Evolutionary conservation across 2,888 invertebrate genomes (phyloP), one percentile per base, ranked within the genome.

Genomic region (Melanotus villosus): DNA sequence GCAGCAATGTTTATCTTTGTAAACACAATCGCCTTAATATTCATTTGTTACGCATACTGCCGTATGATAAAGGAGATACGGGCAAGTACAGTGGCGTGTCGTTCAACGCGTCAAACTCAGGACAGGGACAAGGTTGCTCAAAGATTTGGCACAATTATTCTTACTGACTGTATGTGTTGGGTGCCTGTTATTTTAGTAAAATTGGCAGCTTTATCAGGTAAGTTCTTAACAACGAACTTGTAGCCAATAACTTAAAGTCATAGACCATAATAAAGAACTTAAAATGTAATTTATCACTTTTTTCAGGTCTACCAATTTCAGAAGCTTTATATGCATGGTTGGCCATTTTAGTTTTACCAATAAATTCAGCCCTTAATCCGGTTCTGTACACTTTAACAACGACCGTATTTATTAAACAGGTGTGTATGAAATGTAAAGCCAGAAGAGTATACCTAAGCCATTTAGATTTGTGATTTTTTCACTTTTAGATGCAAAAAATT

Each of bases 371-470:
- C 0, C 79, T 90, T 5, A 90, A 90, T 82, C 90, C 90, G 0
- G 84, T 90, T n/a, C 82, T 90, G 36, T 90, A 90, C 78, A 89
- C 90, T 0, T 77, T 90, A 47, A 89, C 89, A 1, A 90, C 89
- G 1, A 88, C 88, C 12, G 82, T 88, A 1, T 89, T 89, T 76
- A 88, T 88, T 77, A 89, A 89, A 79, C 89, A 89, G 81, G 85
- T 86, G 73, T 75, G 63, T 68, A 58, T 19, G 19, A 5, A 19
- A 54, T 12, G 14, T 18, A 16, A 47, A 10, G 10, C n/a, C 21
- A 45, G 34, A 47, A 65, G 26, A 14, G 18, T 32, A 45, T 14
- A 32, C 19, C 14, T 6, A 23, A 14, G 21, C 16, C 26, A 23
- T 34, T 57, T 60, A 66, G 66, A 34, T 66, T 60, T 60, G 62